Percentiles rank a stretch among this genome's conserved stretches.
These are phyloP conservation scores for Caprella mutica DNA, from an alignment of 2,888 invertebrate species.

Conservation along the genomic window DNA sequence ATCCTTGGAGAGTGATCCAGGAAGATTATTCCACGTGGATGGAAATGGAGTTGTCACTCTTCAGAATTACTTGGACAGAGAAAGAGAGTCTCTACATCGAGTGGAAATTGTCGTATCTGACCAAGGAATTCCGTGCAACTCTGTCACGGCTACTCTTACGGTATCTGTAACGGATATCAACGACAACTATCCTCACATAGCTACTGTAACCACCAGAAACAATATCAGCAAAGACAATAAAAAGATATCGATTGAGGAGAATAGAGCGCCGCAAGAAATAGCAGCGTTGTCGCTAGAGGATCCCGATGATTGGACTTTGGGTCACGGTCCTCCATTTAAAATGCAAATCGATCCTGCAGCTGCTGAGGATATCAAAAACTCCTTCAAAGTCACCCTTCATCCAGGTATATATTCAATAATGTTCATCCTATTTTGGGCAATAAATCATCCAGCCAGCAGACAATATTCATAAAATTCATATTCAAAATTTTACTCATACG, in stretches of 20 bases:
- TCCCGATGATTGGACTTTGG: slow-evolving; percentile 24
- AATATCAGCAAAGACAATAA: background rate
- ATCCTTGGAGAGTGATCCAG: slow-evolving; percentile 79
- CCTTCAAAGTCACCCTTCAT: slow-evolving; percentile 17
- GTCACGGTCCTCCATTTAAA: slow-evolving; percentile 27
- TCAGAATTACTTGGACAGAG: slow-evolving; percentile 68
- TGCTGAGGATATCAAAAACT: slow-evolving; percentile 1
- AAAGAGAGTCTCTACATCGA: slow-evolving; percentile 87
- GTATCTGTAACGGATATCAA: slow-evolving; percentile 91
- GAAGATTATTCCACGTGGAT: slow-evolving; percentile 84
- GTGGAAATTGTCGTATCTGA: slow-evolving; percentile 91
- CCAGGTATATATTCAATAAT: too few species aligned
- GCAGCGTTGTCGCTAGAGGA: slow-evolving; percentile 20
- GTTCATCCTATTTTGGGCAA: too few species aligned
- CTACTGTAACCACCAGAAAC: background rate
- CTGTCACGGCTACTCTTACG: slow-evolving; percentile 82
- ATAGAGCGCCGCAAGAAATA: slow-evolving; percentile 19
- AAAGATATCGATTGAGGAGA: slow-evolving; percentile 17
- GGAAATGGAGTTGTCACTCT: slow-evolving; percentile 83
- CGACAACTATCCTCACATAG: slow-evolving; percentile 67
- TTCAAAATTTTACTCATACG: too few species aligned
- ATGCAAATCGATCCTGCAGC: slow-evolving; percentile 12
- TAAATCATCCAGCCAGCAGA: too few species aligned
- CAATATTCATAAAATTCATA: too few species aligned
- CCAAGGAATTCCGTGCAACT: slow-evolving; percentile 84